These are phyloP conservation scores for Drosophila neonasuta DNA, from an alignment of 2,888 invertebrate genomes.

Conservation along the genomic window DNA sequence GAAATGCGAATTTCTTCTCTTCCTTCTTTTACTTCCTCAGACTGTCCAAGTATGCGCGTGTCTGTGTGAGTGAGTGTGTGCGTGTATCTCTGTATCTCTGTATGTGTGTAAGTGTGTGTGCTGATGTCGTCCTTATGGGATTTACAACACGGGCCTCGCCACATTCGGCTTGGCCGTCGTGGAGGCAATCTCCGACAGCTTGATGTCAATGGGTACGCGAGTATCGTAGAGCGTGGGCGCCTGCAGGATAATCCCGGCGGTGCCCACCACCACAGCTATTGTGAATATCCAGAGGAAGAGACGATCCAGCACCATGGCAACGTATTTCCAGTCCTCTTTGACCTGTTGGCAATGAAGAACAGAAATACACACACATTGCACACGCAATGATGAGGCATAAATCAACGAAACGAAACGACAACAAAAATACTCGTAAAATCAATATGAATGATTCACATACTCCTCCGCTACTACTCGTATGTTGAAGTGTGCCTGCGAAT, in stretches of 20 bases:
- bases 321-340: constrained; percentile 99
- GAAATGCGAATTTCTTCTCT: constrained; percentile 56
- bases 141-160: constrained; percentile 82
- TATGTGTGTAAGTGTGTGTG: constrained; percentile 18
- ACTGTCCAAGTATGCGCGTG: constrained; percentile 32
- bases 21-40: constrained; percentile 43
- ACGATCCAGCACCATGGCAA: constrained; percentile 98
- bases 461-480: too few relatives aligned
- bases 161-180: constrained; percentile 91
- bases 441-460: constrained; percentile 4
- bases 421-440: neutral
- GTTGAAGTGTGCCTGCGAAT: neutral
- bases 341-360: constrained; percentile 84
- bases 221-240: constrained; percentile 97
- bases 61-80: constrained; percentile 8
- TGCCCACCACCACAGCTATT: constrained; percentile 95
- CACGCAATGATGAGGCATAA: constrained; percentile 15
- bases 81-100: neutral
- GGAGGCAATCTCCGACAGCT: constrained; percentile 94
- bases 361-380: neutral
- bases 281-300: constrained; percentile 99
- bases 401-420: constrained; percentile 7
- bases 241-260: constrained; percentile 96
- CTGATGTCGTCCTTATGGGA: constrained; percentile 21
- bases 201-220: constrained; percentile 92